Base-by-base conservation (phyloP, 2,888 invertebrate species). In the Podabrus alpinus region DNA sequence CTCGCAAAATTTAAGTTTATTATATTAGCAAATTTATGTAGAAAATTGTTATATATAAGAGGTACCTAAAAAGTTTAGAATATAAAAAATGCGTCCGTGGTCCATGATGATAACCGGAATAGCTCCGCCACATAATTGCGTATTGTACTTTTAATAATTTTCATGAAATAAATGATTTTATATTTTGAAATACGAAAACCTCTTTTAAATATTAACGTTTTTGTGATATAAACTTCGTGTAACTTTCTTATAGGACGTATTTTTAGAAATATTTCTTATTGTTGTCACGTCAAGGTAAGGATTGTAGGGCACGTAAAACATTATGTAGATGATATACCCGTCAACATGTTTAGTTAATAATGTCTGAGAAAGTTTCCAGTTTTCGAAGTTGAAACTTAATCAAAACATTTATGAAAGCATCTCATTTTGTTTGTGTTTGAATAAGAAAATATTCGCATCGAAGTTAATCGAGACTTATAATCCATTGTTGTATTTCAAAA, bases 261-360 rank as follows among this genome's bases (percentile, higher is more conserved):
- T 45, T 64, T 64, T 64, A 64, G 62, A 64, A 64, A 64, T 64
- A 64, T 64, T 64, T 64, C 62, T 64, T 64, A 64, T 17, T 64
- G 62, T 64, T 64, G 62, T 64, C 62, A 64, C 62, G 62, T 64
- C 62, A 64, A 64, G 62, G 62, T 64, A 64, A 64, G 62, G 62
- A 64, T 64, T 64, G 19, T 21, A 19, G 21, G 21, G 62, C 62
- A 64, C 62, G 62, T 64, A 64, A 64, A 64, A 64, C 62, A 64
- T 64, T 64, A 64, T 64, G 62, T 19, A 64, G 62, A 64, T 64
- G 62, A 64, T 64, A 64, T 64, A 21, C 62, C 62, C 62, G 62
- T 64, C 62, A 64, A 64, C 62, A 64, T 64, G 62, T 64, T 64
- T 64, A 64, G 62, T 64, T 64, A 64, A 64, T 64, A 64, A 64